Percentiles rank a stretch among this genome's conserved stretches.
Evolutionary conservation across 2,888 invertebrate genomes (phyloP).

Genomic region (Macrophya annulata): DNA sequence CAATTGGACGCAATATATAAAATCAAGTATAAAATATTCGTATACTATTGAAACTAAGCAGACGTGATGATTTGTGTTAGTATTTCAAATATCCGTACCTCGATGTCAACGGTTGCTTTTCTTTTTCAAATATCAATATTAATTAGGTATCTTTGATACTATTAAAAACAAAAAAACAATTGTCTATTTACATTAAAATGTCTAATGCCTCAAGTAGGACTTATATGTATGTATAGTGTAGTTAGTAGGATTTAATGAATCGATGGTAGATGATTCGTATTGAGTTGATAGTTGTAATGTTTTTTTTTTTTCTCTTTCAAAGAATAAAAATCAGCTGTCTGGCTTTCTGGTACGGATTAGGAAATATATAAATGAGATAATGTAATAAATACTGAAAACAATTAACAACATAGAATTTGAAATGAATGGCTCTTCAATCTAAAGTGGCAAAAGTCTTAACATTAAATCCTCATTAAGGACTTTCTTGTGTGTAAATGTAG

Average conservation of each 20-base stretch:
- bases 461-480: not conserved
- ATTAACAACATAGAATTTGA: conserved; percentile 20
- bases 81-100: conserved; percentile 33
- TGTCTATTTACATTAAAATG: conserved; percentile 45
- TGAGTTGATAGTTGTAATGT: conserved; percentile 15
- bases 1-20: conserved; percentile 39
- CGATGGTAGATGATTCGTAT: conserved; percentile 17
- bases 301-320: not conserved
- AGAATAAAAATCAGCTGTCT: conserved; percentile 25
- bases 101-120: not conserved
- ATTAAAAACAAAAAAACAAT: not conserved
- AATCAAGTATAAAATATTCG: conserved; percentile 58
- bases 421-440: conserved; percentile 45
- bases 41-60: conserved; percentile 49
- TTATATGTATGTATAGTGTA: conserved; percentile 18
- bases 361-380: conserved; percentile 17
- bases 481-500: conserved; percentile 24
- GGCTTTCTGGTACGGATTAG: conserved; percentile 21
- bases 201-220: conserved; percentile 43
- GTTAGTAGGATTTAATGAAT: conserved; percentile 20
- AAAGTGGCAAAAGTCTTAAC: conserved; percentile 46
- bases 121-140: not conserved
- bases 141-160: conserved; percentile 4
- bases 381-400: conserved; percentile 39
- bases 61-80: conserved; percentile 33